Evolutionary conservation across 2,797 vertebrate species (phyloP).

Genomic region (Tenualosa ilisha): DNA sequence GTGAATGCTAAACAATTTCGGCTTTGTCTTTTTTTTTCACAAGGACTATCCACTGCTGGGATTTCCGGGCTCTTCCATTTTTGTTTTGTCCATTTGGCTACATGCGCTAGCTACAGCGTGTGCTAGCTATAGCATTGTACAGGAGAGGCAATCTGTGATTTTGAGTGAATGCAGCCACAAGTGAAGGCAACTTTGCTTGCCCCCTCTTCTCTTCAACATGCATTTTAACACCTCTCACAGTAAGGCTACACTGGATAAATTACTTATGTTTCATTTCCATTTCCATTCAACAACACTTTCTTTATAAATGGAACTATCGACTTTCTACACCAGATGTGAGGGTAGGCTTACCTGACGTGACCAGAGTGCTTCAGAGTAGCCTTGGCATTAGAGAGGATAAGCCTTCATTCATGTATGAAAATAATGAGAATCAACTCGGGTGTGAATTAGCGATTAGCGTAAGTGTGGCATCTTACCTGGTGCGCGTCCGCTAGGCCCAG

Average conservation of each 20-base stretch:
- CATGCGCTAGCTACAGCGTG: not conserved
- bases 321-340: too few species aligned
- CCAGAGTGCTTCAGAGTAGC: too few species aligned
- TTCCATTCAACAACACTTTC: not conserved
- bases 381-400: too few species aligned
- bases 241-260: not conserved
- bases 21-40: not conserved
- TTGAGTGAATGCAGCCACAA: too few species aligned
- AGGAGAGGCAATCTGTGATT: not conserved
- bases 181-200: not conserved
- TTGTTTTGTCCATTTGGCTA: not conserved
- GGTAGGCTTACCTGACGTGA: too few species aligned
- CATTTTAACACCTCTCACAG: too few species aligned
- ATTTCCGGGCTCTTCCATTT: not conserved
- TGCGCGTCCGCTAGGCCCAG: slow-evolving; percentile 82
- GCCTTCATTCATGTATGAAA: too few species aligned
- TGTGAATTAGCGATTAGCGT: too few species aligned
- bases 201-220: not conserved
- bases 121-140: not conserved
- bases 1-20: not conserved
- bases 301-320: too few species aligned
- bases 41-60: not conserved
- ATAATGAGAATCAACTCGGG: too few species aligned
- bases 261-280: not conserved
- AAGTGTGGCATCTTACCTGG: slow-evolving; percentile 69